Conservation (phyloP, 92 coral and sea anemone species). For the Parazoanthus atlanticus region DNA sequence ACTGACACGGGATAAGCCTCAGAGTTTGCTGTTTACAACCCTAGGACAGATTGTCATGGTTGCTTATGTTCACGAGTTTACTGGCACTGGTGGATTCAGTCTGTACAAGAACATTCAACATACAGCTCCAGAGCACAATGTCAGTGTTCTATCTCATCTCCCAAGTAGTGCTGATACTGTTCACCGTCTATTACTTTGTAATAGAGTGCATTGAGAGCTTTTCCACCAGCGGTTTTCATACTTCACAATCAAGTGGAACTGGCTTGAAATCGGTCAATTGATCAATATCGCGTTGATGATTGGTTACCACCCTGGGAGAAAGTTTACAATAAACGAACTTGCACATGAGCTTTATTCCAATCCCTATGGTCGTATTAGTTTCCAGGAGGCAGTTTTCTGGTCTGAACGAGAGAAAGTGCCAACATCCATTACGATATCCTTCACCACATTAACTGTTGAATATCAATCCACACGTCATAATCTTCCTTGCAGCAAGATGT, state of each 20-base stretch:
- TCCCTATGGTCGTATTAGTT: neutral
- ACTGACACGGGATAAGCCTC: no score
- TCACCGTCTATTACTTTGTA: neutral
- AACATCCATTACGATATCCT: neutral
- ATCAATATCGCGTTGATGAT: neutral
- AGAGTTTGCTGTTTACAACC: constrained; percentile 6
- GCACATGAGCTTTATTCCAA: neutral
- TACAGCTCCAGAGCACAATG: neutral
- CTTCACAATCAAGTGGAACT: neutral
- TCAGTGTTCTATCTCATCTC: neutral
- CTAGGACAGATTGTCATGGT: neutral
- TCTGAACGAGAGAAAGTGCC: neutral
- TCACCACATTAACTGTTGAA: neutral
- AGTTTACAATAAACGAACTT: neutral
- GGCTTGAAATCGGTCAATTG: neutral
- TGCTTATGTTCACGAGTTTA: neutral
- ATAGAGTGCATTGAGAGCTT: neutral
- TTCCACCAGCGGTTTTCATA: neutral
- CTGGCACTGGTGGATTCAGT: neutral
- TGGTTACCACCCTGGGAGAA: neutral
- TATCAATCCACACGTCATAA: neutral
- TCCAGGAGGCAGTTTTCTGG: constrained; percentile 1
- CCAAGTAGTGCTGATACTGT: neutral
- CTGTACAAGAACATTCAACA: neutral
- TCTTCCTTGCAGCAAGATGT: neutral